A percentile compares a stretch with the other conserved stretches of the same genome.
These are phyloP conservation scores for Encarsia formosa DNA, from an alignment of 2,888 invertebrate species.

Conservation along the genomic window DNA sequence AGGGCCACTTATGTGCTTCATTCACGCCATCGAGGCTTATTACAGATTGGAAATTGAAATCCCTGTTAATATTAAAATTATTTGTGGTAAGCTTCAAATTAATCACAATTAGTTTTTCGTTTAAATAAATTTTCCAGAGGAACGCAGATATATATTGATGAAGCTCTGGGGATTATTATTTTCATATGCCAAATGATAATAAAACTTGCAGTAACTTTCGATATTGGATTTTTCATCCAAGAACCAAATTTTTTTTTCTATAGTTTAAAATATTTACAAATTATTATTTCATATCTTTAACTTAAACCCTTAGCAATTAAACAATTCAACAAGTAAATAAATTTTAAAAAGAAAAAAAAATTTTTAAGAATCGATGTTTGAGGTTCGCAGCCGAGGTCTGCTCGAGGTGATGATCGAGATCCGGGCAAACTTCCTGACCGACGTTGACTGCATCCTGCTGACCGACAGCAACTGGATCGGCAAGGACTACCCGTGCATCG, in stretches of 20 bases:
- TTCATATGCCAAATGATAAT: too few species aligned
- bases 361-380: constrained; percentile 48
- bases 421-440: constrained; percentile 44
- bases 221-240: too few species aligned
- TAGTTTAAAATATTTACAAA: neutral
- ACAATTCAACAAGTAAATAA: too few species aligned
- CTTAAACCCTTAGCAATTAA: too few species aligned
- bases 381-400: constrained; percentile 44
- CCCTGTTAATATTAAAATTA: constrained; percentile 52
- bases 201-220: neutral
- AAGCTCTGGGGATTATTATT: too few species aligned
- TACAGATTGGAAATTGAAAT: constrained; percentile 41
- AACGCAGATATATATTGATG: too few species aligned
- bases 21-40: constrained; percentile 49
- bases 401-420: constrained; percentile 41
- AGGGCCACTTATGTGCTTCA: constrained; percentile 50
- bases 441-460: constrained; percentile 47
- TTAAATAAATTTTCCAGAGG: too few species aligned
- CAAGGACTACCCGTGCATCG: constrained; percentile 50
- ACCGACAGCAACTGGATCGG: constrained; percentile 52
- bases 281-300: too few species aligned
- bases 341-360: too few species aligned
- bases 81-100: constrained; percentile 33
- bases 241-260: too few species aligned
- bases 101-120: too few species aligned